Percentiles rank a stretch among this genome's conserved stretches.
These are phyloP conservation scores for Panurus biarmicus DNA, from an alignment of 2,113 vertebrate genomes.

Conservation along the genomic window DNA sequence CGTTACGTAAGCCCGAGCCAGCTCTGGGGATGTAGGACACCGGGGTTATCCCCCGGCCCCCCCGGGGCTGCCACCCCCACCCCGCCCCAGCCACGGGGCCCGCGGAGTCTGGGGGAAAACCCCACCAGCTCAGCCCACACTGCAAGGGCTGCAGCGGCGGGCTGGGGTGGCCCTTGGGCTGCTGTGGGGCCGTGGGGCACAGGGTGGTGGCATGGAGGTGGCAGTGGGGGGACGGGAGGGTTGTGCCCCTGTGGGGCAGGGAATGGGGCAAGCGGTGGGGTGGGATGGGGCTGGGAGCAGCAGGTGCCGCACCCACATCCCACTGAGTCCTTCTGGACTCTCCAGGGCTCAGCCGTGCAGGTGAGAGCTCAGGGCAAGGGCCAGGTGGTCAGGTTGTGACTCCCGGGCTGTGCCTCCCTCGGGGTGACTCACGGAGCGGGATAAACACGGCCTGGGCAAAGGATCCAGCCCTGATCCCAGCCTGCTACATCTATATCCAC, in stretches of 20 bases:
- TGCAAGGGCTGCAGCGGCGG: background rate
- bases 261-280: background rate
- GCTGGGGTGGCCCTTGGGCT: background rate
- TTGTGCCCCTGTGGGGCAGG: background rate
- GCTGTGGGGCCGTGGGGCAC: background rate
- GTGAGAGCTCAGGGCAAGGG: background rate
- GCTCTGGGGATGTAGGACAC: conserved; percentile 47
- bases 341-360: fast-evolving
- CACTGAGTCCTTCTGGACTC: background rate
- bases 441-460: fast-evolving
- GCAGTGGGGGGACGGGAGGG: background rate
- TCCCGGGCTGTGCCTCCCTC: background rate
- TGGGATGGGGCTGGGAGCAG: background rate
- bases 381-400: background rate
- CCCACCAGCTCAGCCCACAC: fast-evolving
- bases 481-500: background rate
- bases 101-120: fast-evolving
- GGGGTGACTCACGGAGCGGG: background rate
- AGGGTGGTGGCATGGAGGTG: background rate
- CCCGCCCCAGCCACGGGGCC: background rate
- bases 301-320: background rate
- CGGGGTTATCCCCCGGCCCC: background rate
- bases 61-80: background rate
- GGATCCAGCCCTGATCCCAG: background rate
- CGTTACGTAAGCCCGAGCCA: conserved; percentile 33